These are phyloP conservation scores for Lagria hirta DNA, from an alignment of 2,888 invertebrate genomes.

Conservation along the genomic window DNA sequence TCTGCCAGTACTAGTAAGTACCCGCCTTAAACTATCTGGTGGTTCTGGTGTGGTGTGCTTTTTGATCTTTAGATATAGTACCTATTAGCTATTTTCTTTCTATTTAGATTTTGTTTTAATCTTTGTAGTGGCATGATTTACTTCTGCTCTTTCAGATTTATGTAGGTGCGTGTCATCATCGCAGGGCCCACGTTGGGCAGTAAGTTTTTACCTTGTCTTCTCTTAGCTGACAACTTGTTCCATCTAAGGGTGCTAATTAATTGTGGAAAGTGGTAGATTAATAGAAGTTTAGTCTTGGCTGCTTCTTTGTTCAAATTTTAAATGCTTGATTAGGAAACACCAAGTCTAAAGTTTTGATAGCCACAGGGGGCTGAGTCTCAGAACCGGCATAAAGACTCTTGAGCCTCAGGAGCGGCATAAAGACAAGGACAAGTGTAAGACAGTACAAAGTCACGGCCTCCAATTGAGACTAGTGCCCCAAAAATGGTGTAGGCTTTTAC, in stretches of 20 bases:
- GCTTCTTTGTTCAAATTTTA: no score
- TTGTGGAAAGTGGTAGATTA: no score
- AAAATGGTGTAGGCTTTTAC: no score
- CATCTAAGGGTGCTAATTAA: no score
- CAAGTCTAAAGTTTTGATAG: slow-evolving; percentile 99
- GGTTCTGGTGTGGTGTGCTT: slow-evolving; percentile 53
- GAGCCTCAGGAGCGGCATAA: no score
- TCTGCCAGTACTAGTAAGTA: slow-evolving; percentile 98
- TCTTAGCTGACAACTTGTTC: slow-evolving; percentile 1
- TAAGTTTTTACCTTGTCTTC: slow-evolving; percentile 97
- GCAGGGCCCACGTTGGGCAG: slow-evolving; percentile 97
- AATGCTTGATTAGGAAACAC: slow-evolving; percentile 98
- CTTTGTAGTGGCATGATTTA: slow-evolving; percentile 6
- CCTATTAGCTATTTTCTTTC: neutral
- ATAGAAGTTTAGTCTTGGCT: no score
- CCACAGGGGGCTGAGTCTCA: no score
- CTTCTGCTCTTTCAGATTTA: slow-evolving; percentile 78
- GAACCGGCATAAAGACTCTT: no score
- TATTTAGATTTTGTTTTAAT: slow-evolving; percentile 7
- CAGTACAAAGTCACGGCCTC: no score
- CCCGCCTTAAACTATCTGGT: slow-evolving; percentile 48
- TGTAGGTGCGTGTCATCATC: slow-evolving; percentile 97
- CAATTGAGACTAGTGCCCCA: no score
- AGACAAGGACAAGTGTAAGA: no score
- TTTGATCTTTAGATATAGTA: slow-evolving; percentile 37